Base-by-base conservation (phyloP, 2,888 invertebrate genomes). In the Chorisops tibialis region DNA sequence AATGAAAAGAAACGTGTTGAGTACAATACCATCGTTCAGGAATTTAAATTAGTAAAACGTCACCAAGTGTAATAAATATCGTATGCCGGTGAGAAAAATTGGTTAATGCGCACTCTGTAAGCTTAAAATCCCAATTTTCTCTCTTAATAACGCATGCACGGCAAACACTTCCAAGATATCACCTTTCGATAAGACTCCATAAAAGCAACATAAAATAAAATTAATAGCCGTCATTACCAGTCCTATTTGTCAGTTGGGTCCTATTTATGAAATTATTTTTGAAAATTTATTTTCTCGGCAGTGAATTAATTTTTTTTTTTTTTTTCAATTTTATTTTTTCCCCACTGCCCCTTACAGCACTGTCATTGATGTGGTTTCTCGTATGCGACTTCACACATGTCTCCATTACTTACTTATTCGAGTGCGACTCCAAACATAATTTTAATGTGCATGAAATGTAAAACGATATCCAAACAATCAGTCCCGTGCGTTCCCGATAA, bases 381-480 rank as follows among this genome's bases (percentile, higher is more conserved):
- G 16, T 47, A 48, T 48, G 59, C 47, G 48, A 59, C 37, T 59
- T 47, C 22, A 19, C 56, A 41, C 41, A 56, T 56, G 43, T 56
- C 56, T 56, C 21, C 39, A 30, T 14, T 56, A 54, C 39, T 54
- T 24, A 54, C 52, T 45, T 56, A 56, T 56, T 56, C 41, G 56
- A 41, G 56, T 56, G 56, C 43, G 43, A 30, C 45, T 43, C 18
- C 22, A 59, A 47, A 59, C 59, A 47, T 48, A 48, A 59, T 38
- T 60, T 60, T 60, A 60, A 64, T 61, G 64, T 61, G 61, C 64
- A 59, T 50, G 50, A 64, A 64, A 64, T 62, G 64, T 62, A 62
- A 64, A 59, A 62, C 59, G 64, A 64, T 61, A 64, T 64, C 61
- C 64, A 61, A 64, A 64, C 61, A 64, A 64, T 64, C 64, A 59